Evolutionary conservation across 2,888 invertebrate genomes (phyloP).

Genomic region (Gymnosoma rotundatum): DNA sequence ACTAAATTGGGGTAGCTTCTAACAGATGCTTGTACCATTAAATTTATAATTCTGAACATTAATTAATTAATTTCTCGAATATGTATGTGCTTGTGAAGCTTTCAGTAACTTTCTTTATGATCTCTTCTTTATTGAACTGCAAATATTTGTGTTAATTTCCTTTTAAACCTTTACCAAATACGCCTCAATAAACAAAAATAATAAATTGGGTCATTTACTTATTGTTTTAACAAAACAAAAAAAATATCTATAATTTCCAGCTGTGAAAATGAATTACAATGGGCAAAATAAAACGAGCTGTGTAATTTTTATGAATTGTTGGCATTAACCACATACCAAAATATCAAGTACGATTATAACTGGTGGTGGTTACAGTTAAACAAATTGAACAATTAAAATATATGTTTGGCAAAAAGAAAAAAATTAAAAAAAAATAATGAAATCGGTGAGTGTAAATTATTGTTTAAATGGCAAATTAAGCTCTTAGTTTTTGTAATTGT

Average conservation of each 20-base stretch:
- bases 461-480: slow-evolving; percentile 50
- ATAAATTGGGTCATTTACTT: slow-evolving; percentile 7
- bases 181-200: neutral
- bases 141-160: slow-evolving; percentile 5
- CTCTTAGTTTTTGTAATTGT: slow-evolving; percentile 1
- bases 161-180: slow-evolving; percentile 8
- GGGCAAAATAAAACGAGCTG: neutral
- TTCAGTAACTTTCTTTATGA: too few species aligned
- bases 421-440: neutral
- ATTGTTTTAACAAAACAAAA: slow-evolving; percentile 8
- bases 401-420: slow-evolving; percentile 39
- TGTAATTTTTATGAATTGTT: slow-evolving; percentile 41
- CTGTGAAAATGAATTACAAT: slow-evolving; percentile 58
- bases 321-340: slow-evolving; percentile 54
- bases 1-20: too few species aligned
- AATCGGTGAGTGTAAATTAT: slow-evolving; percentile 42
- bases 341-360: slow-evolving; percentile 29
- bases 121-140: neutral
- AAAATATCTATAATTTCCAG: slow-evolving; percentile 42
- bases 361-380: slow-evolving; percentile 46
- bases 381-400: slow-evolving; percentile 60
- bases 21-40: too few species aligned
- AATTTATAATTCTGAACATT: too few species aligned
- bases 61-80: too few species aligned
- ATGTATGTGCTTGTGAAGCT: too few species aligned